Conservation (phyloP, 2,113 vertebrate species). For the Barnardius zonarius region DNA sequence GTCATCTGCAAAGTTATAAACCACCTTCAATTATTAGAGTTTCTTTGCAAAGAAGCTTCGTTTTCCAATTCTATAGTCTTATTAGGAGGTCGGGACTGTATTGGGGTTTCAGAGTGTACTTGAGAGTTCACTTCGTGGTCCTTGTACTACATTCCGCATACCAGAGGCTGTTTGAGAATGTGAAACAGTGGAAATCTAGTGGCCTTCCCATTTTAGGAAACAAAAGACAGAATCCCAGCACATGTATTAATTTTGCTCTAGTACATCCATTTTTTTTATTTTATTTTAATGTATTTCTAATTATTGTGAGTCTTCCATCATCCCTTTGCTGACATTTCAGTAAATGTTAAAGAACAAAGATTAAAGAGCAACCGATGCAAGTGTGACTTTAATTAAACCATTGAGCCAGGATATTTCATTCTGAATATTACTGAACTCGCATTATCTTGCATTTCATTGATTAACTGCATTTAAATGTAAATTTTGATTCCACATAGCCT, state of each 20-base stretch:
- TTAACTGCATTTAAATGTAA: background rate
- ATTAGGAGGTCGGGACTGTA: background rate
- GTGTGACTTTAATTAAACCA: constrained; percentile 26
- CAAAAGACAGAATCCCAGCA: background rate
- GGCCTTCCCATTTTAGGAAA: background rate
- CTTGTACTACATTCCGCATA: background rate
- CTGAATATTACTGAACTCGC: background rate
- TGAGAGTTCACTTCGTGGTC: background rate
- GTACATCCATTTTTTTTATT: background rate
- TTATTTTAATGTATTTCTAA: background rate
- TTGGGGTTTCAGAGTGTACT: rapidly evolving
- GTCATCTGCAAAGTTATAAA: background rate
- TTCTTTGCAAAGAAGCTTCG: background rate
- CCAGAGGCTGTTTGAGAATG: background rate
- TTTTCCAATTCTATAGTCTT: background rate
- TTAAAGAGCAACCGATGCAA: background rate
- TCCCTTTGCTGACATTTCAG: background rate
- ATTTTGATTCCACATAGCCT: background rate
- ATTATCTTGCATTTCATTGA: constrained; percentile 2
- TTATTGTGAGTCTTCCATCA: background rate
- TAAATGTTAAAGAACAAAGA: background rate
- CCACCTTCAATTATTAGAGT: background rate
- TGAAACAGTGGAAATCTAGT: background rate
- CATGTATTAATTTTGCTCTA: background rate
- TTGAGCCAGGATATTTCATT: background rate